Evolutionary conservation across 2,888 invertebrate species (phyloP).

Genomic region (Priocnemis perturbator): DNA sequence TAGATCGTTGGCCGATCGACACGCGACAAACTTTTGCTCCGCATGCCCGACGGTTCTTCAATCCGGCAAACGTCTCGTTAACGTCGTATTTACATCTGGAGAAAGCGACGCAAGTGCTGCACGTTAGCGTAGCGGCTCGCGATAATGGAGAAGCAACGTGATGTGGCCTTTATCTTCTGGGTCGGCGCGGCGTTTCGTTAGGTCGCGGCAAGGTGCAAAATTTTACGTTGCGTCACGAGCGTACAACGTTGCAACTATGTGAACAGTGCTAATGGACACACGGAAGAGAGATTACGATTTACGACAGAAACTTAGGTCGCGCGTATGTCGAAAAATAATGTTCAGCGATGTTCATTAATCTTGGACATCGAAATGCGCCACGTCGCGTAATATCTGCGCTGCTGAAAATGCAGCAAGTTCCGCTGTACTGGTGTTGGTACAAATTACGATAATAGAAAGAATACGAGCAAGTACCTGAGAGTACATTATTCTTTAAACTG

Average conservation of each 20-base stretch:
- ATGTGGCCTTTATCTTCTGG: slow-evolving; percentile 13
- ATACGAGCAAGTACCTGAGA: too few relatives aligned
- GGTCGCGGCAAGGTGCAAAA: slow-evolving; percentile 9
- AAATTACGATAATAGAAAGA: too few relatives aligned
- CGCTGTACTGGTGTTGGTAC: too few relatives aligned
- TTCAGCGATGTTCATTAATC: too few relatives aligned
- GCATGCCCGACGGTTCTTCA: background rate
- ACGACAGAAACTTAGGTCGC: too few relatives aligned
- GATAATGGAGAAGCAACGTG: slow-evolving; percentile 44
- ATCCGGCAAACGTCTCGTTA: slow-evolving; percentile 32
- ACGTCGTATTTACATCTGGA: slow-evolving; percentile 51
- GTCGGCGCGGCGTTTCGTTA: background rate
- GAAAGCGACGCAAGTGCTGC: slow-evolving; percentile 51
- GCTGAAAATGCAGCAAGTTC: too few relatives aligned
- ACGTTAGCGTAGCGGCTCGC: slow-evolving; percentile 14
- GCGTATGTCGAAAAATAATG: too few relatives aligned
- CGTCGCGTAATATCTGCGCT: too few relatives aligned
- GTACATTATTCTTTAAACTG: too few relatives aligned
- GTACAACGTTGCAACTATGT: background rate
- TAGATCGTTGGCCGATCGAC: too few relatives aligned
- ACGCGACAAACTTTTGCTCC: too few relatives aligned
- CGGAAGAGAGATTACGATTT: slow-evolving; percentile 20
- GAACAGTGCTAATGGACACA: slow-evolving; percentile 18
- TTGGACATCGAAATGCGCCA: too few relatives aligned
- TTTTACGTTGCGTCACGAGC: slow-evolving; percentile 9